Evolutionary conservation across 2,113 vertebrate species (phyloP), one percentile per base, ranked within the genome.

Genomic region (Hyperoodon ampullatus): DNA sequence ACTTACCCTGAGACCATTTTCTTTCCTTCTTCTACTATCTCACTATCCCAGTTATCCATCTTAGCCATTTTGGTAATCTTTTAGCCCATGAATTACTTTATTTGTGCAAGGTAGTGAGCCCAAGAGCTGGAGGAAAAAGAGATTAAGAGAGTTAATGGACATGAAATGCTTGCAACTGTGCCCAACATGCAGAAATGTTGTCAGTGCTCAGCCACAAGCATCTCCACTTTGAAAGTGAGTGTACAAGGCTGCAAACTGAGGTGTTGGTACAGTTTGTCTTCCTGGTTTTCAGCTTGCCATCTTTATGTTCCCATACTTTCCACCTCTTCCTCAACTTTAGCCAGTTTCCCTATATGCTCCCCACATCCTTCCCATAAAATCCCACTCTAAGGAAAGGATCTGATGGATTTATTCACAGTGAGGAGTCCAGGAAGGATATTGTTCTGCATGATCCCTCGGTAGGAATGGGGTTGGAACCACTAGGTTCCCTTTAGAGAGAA

Each of bases 41-140:
- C 21, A 13, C 55, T 60, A 58, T 82, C 23, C 30, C 26, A 61
- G 65, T 39, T 39, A 16, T 71, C 10, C 15, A 70, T 83, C 42
- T 80, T 88, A 86, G 50, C 30, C 63, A 91, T 74, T 97, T 89
- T 70, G 68, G 24, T 85, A 21, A 91, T 88, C 58, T 92, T 94
- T 88, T 88, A 92, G 81, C 26, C 63, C 24, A 24, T 44, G 33
- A 63, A 81, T 95, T 91, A 39, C 39, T 84, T 95, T 87, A 60
- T 80, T 24, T 12, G 33, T 92, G 19, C 58, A 92, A 93, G 71
- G 24, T n/a, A 89, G 74, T 72, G 21, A 87, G 66, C 61, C 78
- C 19, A 74, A 80, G 33, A 94, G 35, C n/a, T 65, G 63, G 13
- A 78, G 55, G 39, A 94, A 68, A 61, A 82, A 78, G 61, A 85